Evolutionary conservation across 2,113 vertebrate genomes (phyloP).

Genomic region (Bubo bubo): DNA sequence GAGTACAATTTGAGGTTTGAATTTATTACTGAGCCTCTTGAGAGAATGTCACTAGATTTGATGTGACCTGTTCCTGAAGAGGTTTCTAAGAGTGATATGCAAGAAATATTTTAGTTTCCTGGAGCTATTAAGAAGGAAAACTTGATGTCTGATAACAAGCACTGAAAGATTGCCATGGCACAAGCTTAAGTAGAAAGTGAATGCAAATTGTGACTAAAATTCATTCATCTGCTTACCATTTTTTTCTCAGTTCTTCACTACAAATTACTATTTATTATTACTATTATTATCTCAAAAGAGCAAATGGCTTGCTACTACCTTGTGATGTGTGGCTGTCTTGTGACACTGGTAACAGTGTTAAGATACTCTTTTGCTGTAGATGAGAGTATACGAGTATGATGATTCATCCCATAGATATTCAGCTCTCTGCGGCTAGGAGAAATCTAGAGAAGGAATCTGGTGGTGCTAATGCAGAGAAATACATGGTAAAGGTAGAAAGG

Average conservation of each 20-base stretch:
- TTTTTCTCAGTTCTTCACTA: not conserved
- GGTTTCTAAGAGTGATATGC: not conserved
- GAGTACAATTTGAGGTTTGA: not conserved
- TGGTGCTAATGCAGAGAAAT: not conserved
- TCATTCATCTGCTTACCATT: not conserved
- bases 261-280: not conserved
- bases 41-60: not conserved
- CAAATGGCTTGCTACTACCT: not conserved
- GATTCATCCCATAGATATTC: not conserved
- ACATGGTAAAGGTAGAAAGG: not conserved
- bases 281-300: not conserved
- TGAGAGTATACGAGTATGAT: not conserved
- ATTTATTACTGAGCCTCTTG: not conserved
- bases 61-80: not conserved
- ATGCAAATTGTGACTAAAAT: not conserved
- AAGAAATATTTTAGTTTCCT: not conserved
- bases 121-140: not conserved
- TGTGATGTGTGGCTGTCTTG: not conserved
- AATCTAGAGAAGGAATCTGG: not conserved
- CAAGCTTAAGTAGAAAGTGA: not conserved
- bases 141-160: not conserved
- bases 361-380: not conserved
- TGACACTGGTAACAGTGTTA: not conserved
- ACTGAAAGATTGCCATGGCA: not conserved
- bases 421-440: not conserved